These are phyloP conservation scores for Pluvialis apricaria DNA, from an alignment of 2,113 vertebrate genomes.

Conservation along the genomic window DNA sequence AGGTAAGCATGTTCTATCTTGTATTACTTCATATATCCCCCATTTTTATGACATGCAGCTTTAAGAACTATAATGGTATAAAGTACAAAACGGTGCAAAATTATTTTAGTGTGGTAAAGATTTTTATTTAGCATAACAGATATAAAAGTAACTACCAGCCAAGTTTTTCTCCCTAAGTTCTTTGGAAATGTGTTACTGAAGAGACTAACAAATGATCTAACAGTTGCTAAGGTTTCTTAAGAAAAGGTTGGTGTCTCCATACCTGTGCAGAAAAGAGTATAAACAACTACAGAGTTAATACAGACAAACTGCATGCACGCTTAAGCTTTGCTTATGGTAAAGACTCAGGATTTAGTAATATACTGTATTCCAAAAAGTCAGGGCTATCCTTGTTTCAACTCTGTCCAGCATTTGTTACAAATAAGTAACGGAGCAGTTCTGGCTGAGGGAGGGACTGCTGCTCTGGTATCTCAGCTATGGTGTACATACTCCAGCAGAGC, in stretches of 20 bases:
- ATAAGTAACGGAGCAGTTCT: not conserved
- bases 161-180: not conserved
- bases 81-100: not conserved
- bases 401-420: not conserved
- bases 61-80: not conserved
- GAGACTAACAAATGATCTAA: not conserved
- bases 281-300: not conserved
- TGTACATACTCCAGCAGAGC: not conserved
- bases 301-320: not conserved
- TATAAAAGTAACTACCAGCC: not conserved
- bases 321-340: not conserved
- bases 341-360: not conserved
- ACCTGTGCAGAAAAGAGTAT: not conserved
- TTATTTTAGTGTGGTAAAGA: not conserved
- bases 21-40: not conserved
- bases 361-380: not conserved
- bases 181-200: not conserved
- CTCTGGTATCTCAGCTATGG: not conserved
- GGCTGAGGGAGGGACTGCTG: not conserved
- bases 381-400: not conserved
- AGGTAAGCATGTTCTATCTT: not conserved
- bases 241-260: not conserved
- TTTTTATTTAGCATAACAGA: not conserved
- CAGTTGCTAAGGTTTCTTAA: not conserved
- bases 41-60: not conserved